Percentiles rank a stretch among this genome's conserved stretches.
These are phyloP conservation scores for Hylomyscus alleni DNA, from an alignment of 2,797 vertebrate species.

Conservation along the genomic window DNA sequence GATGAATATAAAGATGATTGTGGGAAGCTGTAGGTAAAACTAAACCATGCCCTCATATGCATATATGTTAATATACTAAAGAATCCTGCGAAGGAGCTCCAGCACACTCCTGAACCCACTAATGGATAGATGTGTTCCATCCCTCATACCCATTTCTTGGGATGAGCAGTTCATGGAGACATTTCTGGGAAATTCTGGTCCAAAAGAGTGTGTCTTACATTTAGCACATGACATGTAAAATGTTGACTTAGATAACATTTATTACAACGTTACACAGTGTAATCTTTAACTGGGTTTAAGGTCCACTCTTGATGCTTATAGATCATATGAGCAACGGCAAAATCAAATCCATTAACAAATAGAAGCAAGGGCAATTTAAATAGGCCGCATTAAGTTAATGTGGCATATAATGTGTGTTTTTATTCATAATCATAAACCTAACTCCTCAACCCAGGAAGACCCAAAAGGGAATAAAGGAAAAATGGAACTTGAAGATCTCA, in stretches of 20 bases:
- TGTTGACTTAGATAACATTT: background rate
- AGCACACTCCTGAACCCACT: background rate
- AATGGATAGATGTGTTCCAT: slow-evolving; percentile 2
- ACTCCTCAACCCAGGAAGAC: slow-evolving; percentile 82
- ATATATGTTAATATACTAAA: background rate
- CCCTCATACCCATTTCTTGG: background rate
- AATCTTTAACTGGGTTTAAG: background rate
- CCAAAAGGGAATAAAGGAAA: slow-evolving; percentile 64
- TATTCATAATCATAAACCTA: slow-evolving; percentile 86
- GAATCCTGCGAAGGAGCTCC: background rate
- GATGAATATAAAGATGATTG: slow-evolving; percentile 8
- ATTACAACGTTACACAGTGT: background rate
- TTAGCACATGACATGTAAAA: background rate
- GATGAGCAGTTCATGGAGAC: background rate
- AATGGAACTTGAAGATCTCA: background rate
- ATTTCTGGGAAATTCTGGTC: background rate
- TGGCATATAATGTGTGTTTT: background rate
- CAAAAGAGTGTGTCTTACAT: background rate
- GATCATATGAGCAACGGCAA: slow-evolving; percentile 42
- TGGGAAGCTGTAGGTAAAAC: background rate
- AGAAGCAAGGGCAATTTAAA: slow-evolving; percentile 61
- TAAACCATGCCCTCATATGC: background rate
- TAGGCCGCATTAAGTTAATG: slow-evolving; percentile 59
- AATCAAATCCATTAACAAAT: slow-evolving; percentile 60
- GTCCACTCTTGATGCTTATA: background rate